A percentile compares a stretch with the other conserved stretches of the same genome.
Evolutionary conservation across 2,113 vertebrate species (phyloP).

Genomic region (Perca schrenkii): DNA sequence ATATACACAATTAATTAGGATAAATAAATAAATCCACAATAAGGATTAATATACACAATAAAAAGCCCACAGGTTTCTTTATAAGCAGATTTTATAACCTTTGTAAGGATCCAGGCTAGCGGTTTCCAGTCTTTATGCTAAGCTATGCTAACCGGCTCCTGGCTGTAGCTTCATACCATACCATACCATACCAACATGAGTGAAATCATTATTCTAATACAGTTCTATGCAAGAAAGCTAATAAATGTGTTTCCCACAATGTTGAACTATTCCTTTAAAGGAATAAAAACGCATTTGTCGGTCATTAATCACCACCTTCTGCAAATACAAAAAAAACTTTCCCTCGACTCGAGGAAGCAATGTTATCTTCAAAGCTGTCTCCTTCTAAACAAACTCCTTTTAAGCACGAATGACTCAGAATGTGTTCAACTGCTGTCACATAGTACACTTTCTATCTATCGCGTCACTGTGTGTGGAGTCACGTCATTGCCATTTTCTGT

Average conservation of each 20-base stretch:
- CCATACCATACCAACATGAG: not conserved
- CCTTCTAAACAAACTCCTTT: conserved; percentile 36
- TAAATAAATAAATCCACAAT: no score
- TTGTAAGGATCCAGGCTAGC: not conserved
- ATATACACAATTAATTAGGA: no score
- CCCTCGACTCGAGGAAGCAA: not conserved
- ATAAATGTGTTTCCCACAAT: conserved; percentile 12
- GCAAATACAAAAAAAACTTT: conserved; percentile 3
- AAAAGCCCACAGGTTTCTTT: no score
- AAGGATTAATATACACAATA: no score
- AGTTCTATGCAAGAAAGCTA: not conserved
- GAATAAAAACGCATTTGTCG: conserved; percentile 5
- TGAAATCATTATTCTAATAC: not conserved
- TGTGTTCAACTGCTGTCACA: conserved; percentile 58
- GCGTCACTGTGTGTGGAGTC: conserved; percentile 65
- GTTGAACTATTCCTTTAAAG: conserved; percentile 1
- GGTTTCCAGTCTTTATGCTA: conserved; percentile 1
- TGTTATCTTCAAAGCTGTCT: conserved; percentile 17
- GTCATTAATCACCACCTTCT: conserved; percentile 28
- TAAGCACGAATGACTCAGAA: conserved; percentile 53
- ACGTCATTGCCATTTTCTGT: conserved; percentile 59
- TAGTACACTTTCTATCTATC: conserved; percentile 31
- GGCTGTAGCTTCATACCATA: not conserved
- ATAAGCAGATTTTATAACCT: not conserved
- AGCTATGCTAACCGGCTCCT: not conserved